phyloP scores from a whole-genome alignment of 1,140 invertebrate species.

The Drosophila eugracilis region DNA sequence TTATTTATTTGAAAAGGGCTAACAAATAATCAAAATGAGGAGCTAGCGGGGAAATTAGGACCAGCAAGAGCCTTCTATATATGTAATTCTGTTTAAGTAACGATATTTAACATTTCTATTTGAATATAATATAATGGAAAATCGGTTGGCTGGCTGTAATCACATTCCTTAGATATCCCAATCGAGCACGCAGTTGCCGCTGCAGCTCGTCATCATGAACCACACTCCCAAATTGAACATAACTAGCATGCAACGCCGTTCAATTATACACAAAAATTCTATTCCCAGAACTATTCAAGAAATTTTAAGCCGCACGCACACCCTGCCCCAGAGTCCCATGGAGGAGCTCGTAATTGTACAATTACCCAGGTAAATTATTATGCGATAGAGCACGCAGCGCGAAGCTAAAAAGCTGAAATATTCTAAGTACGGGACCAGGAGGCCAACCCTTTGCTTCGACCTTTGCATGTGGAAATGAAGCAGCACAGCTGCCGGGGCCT shows the following conservation, averaged over 20 bases:
- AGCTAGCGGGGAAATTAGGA: no score
- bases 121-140: background rate
- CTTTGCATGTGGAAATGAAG: conserved; percentile 63
- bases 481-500: conserved; percentile 21
- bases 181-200: conserved; percentile 1
- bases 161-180: conserved; percentile 22
- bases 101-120: no score
- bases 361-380: conserved; percentile 77
- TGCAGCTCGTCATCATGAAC: conserved; percentile 13
- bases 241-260: conserved; percentile 47
- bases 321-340: conserved; percentile 6
- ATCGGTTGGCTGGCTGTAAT: conserved; percentile 7
- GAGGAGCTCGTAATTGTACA: conserved; percentile 69
- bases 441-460: conserved; percentile 30
- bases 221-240: conserved; percentile 37
- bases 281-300: conserved; percentile 61
- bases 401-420: conserved; percentile 53
- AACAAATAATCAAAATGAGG: no score
- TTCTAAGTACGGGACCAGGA: conserved; percentile 6
- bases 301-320: conserved; percentile 32
- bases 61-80: no score
- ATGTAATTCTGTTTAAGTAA: background rate
- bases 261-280: conserved; percentile 48
- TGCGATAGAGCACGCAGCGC: conserved; percentile 78
- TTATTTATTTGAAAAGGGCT: no score